Base-by-base conservation (phyloP, 1,140 invertebrate genomes). In the Cheumatopsyche charites region DNA sequence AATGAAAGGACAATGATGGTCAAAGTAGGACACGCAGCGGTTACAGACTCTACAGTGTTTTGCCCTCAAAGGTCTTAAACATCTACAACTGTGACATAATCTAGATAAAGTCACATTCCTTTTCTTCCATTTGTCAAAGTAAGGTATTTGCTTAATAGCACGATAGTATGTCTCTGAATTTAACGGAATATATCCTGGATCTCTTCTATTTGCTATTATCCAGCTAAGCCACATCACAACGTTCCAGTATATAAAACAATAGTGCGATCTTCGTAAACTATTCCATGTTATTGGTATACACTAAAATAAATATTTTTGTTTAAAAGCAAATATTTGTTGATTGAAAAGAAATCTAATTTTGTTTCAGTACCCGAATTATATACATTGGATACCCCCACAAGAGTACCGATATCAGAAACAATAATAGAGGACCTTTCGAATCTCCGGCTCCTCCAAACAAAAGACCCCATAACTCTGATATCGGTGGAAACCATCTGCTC, bases 331-430 rank as follows among this genome's bases (percentile, higher is more conserved):
- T 42, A 42, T 15, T 63, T 19, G 17, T 62, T 58, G 23, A 58
- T 58, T 26, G 23, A 61, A 21, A 25, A 15, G 58, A 5, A 63
- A 58, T 58, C 19, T 42, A 15, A 62, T 11, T 17, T 23, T 45
- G 3, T 15, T 42, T 55, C 78, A 84, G 84, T 84, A 92, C 90
- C 81, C 91, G 89, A 61, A 95, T 88, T 75, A 96, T 85, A 80
- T 96, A 97, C 92, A 96, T 94, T 0, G 95, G 94, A 80, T 97
- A 96, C 19, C 92, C 94, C 94, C 94, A 96, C 1, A 95, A 83
- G 2, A 96, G 81, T 5, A 96, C 90, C 4, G 92, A 95, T 45
- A 92, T 87, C 73, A 96, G 83, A 77, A 96, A 95, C 73, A 97
- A 89, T 13, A 96, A 80, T 1, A 96, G 80, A 0, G 95, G 94